Base-by-base conservation (phyloP, 2,797 vertebrate genomes). In the Diplodus puntazzo region DNA sequence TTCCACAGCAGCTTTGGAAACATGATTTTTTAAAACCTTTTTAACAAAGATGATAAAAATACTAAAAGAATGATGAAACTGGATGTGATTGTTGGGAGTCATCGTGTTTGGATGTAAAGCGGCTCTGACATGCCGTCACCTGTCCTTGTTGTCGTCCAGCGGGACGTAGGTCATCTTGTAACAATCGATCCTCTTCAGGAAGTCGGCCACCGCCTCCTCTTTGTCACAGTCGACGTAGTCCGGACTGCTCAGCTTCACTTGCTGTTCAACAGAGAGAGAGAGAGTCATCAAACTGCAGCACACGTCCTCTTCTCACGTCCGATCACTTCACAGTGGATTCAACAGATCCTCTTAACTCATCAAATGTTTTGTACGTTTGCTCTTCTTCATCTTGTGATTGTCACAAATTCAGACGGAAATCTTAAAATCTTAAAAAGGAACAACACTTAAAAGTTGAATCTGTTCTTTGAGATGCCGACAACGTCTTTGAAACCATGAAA, bases 211-310 rank as follows among this genome's bases (percentile, higher is more conserved):
- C 0, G 96, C 97, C 69, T 97, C 96, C 7, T 98, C 97, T 87
- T 95, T 94, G 75, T 96, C 95, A 46, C 96, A 96, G 94, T 92
- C 95, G 3, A 79, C 72, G 30, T 98, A 98, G 87, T 98, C 97
- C 0, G 97, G 97, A 76, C 97, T 97, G 83, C 95, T 96, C 59
- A 98, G 94, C 93, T 98, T 98, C 72, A 98, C 97, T 95, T 98
- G 96, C 97, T 98, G 69, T 59, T 49, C 4, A n/a, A n/a, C n/a
- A n/a, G n/a, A 7, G 5, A 74, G 0, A 78, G 18, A 77, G n/a
- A 68, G 39, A 68, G 54, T 57, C 1, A 50, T 9, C 18, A 60
- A 17, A 48, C 9, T 3, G 2, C n/a, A 27, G 11, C 0, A 1
- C 13, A 20, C 13, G 20, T 60, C 52, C 17, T 39, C 53, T 6